These are phyloP conservation scores for Ptychochromis oligacanthus DNA, from an alignment of 2,113 vertebrate genomes.

Conservation along the genomic window DNA sequence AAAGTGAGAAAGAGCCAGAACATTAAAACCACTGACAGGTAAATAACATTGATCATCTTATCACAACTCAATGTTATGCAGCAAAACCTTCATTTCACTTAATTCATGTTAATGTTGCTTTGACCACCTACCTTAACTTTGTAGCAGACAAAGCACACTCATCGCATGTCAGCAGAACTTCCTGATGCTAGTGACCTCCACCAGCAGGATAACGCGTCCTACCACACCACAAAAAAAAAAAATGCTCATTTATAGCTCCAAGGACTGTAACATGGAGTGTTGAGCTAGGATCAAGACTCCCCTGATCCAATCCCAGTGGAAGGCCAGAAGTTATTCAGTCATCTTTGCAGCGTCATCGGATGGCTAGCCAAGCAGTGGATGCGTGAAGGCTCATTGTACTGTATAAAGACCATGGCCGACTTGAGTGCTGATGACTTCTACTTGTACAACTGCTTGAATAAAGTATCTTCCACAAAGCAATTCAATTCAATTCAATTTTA, in stretches of 20 bases:
- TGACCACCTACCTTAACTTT: background rate
- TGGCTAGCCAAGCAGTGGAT: rapidly evolving
- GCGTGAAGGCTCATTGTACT: background rate
- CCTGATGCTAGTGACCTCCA: background rate
- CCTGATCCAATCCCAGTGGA: background rate
- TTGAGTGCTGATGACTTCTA: background rate
- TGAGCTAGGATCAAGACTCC: background rate
- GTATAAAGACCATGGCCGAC: background rate
- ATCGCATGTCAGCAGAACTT: background rate
- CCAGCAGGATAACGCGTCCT: background rate
- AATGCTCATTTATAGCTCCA: background rate
- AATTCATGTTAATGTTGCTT: background rate
- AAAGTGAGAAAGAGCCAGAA: background rate
- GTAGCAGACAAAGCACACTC: background rate
- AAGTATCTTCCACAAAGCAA: no score
- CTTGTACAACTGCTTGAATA: no score
- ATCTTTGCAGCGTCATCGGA: background rate
- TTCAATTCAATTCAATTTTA: no score
- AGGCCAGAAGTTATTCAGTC: background rate
- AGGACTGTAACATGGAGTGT: background rate
- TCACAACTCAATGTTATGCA: background rate
- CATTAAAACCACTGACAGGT: no score
- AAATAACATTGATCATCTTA: background rate
- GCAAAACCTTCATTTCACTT: background rate
- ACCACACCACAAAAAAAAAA: background rate